phyloP scores from a whole-genome alignment of 1,140 invertebrate genomes.

The Drosophila sucinea region DNA sequence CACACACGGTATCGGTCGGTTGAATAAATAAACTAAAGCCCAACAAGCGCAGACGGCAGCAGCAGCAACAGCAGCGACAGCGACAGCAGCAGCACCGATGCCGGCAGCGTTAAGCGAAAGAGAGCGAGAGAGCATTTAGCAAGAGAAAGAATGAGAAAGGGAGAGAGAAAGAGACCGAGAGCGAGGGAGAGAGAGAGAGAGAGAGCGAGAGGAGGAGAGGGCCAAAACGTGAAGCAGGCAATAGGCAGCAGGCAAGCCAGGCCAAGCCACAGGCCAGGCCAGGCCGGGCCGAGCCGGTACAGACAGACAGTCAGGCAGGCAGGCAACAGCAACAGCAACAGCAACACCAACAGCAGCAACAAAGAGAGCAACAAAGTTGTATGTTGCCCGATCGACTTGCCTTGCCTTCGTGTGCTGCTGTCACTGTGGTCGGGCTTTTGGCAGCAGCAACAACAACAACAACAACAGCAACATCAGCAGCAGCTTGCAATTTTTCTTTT shows the following conservation, averaged over 20 bases:
- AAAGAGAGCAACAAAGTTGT: constrained; percentile 43
- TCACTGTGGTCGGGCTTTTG: constrained; percentile 29
- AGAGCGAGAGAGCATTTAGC: constrained; percentile 1
- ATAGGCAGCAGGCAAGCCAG: background rate
- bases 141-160: constrained; percentile 16
- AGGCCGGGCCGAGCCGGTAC: background rate
- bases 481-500: constrained; percentile 45
- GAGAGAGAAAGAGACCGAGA: background rate
- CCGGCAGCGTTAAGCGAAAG: constrained; percentile 2
- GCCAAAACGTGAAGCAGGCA: constrained; percentile 17
- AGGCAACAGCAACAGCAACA: constrained; percentile 9
- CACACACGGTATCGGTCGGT: constrained; percentile 75
- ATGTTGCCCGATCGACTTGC: constrained; percentile 21
- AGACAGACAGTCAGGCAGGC: constrained; percentile 48
- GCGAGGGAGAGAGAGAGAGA: background rate
- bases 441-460: constrained; percentile 10
- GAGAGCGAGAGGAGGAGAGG: constrained; percentile 1
- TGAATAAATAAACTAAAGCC: constrained; percentile 78
- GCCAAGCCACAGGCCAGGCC: constrained; percentile 3
- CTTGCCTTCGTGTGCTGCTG: constrained; percentile 14
- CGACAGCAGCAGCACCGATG: constrained; percentile 18
- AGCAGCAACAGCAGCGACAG: constrained; percentile 20
- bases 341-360: constrained; percentile 15
- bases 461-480: background rate
- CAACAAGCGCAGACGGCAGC: constrained; percentile 41